Conservation (phyloP, 2,113 vertebrate genomes). For the Lamprotornis superbus region DNA sequence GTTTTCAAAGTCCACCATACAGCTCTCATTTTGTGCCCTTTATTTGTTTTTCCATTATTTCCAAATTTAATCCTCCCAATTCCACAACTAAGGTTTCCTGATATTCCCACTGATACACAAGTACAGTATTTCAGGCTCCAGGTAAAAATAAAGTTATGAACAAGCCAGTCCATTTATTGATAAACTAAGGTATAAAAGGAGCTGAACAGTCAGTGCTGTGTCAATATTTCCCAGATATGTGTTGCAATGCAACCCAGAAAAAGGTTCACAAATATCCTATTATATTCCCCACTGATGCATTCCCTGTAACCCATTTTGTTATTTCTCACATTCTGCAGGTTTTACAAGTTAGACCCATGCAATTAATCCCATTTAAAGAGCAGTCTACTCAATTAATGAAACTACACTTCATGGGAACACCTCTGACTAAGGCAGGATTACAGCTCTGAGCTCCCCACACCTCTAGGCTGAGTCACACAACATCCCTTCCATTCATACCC, state of each 20-base stretch:
- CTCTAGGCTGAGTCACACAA: background rate
- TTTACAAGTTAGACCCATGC: background rate
- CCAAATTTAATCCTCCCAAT: background rate
- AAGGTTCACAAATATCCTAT: background rate
- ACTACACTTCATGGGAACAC: background rate
- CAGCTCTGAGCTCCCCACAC: background rate
- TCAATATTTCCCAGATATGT: background rate
- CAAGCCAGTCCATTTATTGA: background rate
- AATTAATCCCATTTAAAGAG: slow-evolving; percentile 21
- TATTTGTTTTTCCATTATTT: background rate
- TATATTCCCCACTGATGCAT: background rate
- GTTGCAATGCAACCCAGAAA: background rate
- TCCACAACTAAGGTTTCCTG: background rate
- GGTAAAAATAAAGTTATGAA: background rate
- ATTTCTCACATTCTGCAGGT: background rate
- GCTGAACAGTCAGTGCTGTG: background rate
- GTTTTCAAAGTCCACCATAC: background rate
- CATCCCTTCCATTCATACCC: background rate
- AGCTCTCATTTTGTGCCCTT: background rate
- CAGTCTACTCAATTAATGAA: background rate
- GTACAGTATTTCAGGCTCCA: background rate
- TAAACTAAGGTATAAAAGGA: background rate
- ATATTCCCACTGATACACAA: background rate
- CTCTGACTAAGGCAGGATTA: slow-evolving; percentile 10
- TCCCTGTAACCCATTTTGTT: background rate